Conservation (phyloP, 2,888 invertebrate species). For the Ethmia dodecea region DNA sequence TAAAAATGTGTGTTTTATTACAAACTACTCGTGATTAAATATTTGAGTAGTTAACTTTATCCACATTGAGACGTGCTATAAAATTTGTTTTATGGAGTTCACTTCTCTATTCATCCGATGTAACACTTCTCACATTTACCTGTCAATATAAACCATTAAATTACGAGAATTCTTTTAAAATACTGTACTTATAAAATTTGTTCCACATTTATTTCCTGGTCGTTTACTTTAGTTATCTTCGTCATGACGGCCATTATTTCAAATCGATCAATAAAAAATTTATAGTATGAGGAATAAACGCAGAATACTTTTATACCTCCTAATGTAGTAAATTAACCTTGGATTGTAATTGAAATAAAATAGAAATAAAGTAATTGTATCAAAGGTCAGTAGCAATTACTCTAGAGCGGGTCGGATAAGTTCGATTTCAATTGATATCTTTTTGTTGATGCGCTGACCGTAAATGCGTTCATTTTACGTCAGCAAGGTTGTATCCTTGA, state of each 20-base stretch:
- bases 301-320: constrained; percentile 34
- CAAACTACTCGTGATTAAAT: too few species aligned
- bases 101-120: too few species aligned
- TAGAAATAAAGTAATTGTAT: constrained; percentile 29
- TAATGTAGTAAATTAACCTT: constrained; percentile 44
- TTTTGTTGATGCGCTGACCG: too few species aligned
- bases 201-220: constrained; percentile 40
- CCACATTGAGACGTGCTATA: too few species aligned
- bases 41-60: too few species aligned
- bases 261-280: constrained; percentile 32
- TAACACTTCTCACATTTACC: too few species aligned
- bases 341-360: constrained; percentile 30
- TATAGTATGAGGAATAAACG: constrained; percentile 34
- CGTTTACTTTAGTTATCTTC: constrained; percentile 15
- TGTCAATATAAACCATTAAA: constrained; percentile 1
- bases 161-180: constrained; percentile 28
- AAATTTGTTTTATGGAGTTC: too few species aligned
- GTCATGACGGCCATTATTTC: constrained; percentile 27
- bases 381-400: constrained; percentile 27
- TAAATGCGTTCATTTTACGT: too few species aligned
- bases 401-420: too few species aligned
- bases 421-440: too few species aligned
- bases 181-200: constrained; percentile 41
- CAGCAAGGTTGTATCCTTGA: too few species aligned
- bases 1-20: too few species aligned